phyloP scores from a whole-genome alignment of 2,797 vertebrate genomes.

The Acestrorhynchus altus region DNA sequence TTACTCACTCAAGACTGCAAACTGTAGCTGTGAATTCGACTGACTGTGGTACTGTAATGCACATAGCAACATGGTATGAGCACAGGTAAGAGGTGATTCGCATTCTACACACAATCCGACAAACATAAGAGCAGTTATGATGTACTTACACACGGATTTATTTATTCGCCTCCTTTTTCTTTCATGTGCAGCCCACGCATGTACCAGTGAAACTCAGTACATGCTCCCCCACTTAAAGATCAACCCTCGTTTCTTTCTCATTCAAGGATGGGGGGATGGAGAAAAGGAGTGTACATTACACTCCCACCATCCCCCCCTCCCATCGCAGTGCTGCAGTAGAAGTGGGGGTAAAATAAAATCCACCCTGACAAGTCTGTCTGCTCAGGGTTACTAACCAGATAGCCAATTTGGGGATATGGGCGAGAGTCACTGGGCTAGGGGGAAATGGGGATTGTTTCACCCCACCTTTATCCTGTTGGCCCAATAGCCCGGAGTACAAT shows the following conservation, averaged over 20 bases:
- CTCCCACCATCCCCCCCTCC: conserved; percentile 56
- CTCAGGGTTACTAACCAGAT: conserved; percentile 45
- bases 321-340: conserved; percentile 25
- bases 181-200: conserved; percentile 28
- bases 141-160: conserved; percentile 8
- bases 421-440: conserved; percentile 37
- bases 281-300: conserved; percentile 47
- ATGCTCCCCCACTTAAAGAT: conserved; percentile 34
- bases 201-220: conserved; percentile 32
- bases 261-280: conserved; percentile 57
- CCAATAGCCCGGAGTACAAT: conserved; percentile 34
- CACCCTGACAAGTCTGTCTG: conserved; percentile 46
- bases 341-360: conserved; percentile 45
- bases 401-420: conserved; percentile 53
- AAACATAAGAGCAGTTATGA: conserved; percentile 4
- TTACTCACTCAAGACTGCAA: too few relatives aligned
- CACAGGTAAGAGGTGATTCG: not conserved
- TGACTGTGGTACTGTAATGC: not conserved
- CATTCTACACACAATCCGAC: conserved; percentile 3
- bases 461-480: conserved; percentile 45
- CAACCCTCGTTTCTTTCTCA: conserved; percentile 41
- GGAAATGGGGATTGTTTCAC: conserved; percentile 43
- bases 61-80: too few relatives aligned
- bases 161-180: conserved; percentile 26
- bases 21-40: too few relatives aligned